Evolutionary conservation across 2,888 invertebrate species (phyloP).

Genomic region (Lepidochitona cinerea): DNA sequence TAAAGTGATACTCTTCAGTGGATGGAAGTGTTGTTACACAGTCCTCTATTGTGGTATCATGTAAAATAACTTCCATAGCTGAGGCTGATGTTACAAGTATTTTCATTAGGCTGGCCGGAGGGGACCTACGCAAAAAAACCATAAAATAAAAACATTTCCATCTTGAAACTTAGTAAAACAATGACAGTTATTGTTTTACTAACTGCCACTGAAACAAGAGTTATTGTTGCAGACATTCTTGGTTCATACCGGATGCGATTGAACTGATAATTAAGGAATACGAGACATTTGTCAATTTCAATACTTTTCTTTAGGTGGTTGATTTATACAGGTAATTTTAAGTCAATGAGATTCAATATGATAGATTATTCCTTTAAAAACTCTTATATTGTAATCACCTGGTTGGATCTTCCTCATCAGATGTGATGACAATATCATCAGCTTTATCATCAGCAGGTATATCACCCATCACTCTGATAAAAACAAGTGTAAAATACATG

Average conservation of each 20-base stretch:
- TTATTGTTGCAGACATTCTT: too few relatives aligned
- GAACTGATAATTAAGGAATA: slow-evolving; percentile 8
- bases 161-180: too few relatives aligned
- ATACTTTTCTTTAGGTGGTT: too few relatives aligned
- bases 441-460: slow-evolving; percentile 48
- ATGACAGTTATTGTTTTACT: too few relatives aligned
- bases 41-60: slow-evolving; percentile 55
- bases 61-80: slow-evolving; percentile 51
- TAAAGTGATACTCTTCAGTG: slow-evolving; percentile 73
- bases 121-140: slow-evolving; percentile 39
- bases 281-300: too few relatives aligned
- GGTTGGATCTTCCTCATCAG: slow-evolving; percentile 23
- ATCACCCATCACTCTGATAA: slow-evolving; percentile 44
- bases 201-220: too few relatives aligned
- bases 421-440: slow-evolving; percentile 26
- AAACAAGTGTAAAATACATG: too few relatives aligned
- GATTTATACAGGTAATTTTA: too few relatives aligned
- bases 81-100: slow-evolving; percentile 43
- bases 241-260: not conserved
- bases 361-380: too few relatives aligned
- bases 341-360: too few relatives aligned
- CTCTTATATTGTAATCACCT: slow-evolving; percentile 26
- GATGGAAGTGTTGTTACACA: slow-evolving; percentile 52
- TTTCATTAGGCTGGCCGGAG: slow-evolving; percentile 52
- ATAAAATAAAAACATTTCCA: not conserved